Percentiles rank a stretch among this genome's conserved stretches.
Evolutionary conservation across 2,888 invertebrate genomes (phyloP).

Genomic region (Euclidia mi): DNA sequence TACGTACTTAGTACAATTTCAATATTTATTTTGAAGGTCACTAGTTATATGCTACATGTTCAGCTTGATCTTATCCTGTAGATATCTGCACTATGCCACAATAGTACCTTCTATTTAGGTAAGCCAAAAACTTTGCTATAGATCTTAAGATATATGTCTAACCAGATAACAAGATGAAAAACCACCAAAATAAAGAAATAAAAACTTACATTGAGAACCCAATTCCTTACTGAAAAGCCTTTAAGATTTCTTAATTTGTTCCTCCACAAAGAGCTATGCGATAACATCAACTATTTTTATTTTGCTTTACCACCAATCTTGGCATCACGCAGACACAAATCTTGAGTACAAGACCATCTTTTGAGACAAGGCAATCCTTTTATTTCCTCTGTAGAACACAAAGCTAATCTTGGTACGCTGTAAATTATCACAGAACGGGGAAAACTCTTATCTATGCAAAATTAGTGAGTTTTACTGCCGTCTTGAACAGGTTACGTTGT

Average conservation of each 20-base stretch:
- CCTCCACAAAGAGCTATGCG: conserved; percentile 4
- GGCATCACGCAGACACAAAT: conserved; percentile 14
- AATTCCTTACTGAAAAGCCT: not conserved
- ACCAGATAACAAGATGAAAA: too few relatives aligned
- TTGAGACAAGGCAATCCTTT: conserved; percentile 45
- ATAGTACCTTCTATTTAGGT: too few relatives aligned
- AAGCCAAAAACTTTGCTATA: too few relatives aligned
- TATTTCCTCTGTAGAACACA: conserved; percentile 42
- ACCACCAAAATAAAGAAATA: too few relatives aligned
- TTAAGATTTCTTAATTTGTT: conserved; percentile 6
- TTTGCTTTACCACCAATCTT: conserved; percentile 19
- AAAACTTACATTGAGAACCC: not conserved
- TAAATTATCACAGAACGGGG: conserved; percentile 61
- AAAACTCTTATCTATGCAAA: conserved; percentile 68
- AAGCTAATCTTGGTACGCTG: conserved; percentile 60
- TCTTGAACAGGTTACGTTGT: conserved; percentile 53
- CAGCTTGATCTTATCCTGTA: too few relatives aligned
- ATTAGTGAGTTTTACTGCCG: conserved; percentile 62
- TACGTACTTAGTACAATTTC: too few relatives aligned
- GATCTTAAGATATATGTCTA: too few relatives aligned
- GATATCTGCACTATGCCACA: too few relatives aligned
- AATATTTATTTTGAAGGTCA: too few relatives aligned
- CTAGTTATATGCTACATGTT: too few relatives aligned
- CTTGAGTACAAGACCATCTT: conserved; percentile 14
- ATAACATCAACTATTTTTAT: conserved; percentile 18